These are phyloP conservation scores for Centrocercus urophasianus DNA, from an alignment of 2,113 vertebrate genomes.

Conservation along the genomic window DNA sequence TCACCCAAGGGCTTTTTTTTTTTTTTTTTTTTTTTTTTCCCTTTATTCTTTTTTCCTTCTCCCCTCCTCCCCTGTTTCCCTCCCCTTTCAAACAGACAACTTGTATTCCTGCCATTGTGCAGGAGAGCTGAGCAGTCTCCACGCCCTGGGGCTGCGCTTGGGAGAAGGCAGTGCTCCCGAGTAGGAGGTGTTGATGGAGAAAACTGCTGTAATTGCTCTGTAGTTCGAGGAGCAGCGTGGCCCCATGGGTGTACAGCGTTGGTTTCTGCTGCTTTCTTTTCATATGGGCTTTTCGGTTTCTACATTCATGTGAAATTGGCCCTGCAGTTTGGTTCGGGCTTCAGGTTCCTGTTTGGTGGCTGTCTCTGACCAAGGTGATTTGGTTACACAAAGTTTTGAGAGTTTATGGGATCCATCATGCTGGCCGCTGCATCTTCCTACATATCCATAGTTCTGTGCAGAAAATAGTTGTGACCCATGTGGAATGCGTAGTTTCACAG, in stretches of 20 bases:
- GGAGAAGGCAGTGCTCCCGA: not conserved
- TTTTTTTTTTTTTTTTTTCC: no score
- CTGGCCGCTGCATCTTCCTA: not conserved
- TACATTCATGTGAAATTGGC: accelerated
- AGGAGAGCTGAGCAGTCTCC: not conserved
- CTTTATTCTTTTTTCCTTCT: no score
- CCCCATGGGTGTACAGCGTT: not conserved
- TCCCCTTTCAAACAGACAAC: not conserved
- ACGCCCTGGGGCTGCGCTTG: not conserved
- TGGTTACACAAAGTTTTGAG: not conserved
- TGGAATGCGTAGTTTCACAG: not conserved
- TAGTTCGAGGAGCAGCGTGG: not conserved
- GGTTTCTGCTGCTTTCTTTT: not conserved
- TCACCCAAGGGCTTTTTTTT: not conserved
- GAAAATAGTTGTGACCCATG: not conserved
- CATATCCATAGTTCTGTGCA: not conserved
- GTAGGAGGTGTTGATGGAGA: conserved; percentile 36
- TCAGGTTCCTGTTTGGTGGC: not conserved
- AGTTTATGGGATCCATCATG: accelerated
- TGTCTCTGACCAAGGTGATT: not conserved
- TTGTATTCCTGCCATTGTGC: not conserved
- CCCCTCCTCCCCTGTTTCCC: accelerated
- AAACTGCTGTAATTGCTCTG: conserved; percentile 6
- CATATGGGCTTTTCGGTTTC: not conserved
- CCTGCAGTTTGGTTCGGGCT: not conserved